These are phyloP conservation scores for Labia minor DNA, from an alignment of 2,888 invertebrate species.

Conservation along the genomic window DNA sequence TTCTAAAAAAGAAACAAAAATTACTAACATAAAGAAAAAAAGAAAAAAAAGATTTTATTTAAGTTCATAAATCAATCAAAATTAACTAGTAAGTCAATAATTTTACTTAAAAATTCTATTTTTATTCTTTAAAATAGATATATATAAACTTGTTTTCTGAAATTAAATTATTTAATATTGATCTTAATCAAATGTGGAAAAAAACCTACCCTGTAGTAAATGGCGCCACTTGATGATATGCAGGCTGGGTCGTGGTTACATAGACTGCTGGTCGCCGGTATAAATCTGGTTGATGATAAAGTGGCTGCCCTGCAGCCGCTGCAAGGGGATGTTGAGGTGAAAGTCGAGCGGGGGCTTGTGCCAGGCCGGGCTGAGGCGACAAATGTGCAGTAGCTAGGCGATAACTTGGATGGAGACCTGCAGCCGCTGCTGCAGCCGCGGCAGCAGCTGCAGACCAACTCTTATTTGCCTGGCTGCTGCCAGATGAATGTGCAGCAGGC, in stretches of 20 bases:
- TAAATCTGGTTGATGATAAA: slow-evolving; percentile 51
- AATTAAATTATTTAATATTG: too few relatives aligned
- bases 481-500: slow-evolving; percentile 47
- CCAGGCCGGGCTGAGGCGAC: slow-evolving; percentile 40
- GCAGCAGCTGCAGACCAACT: slow-evolving; percentile 20
- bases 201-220: slow-evolving; percentile 36
- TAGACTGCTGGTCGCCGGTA: slow-evolving; percentile 56
- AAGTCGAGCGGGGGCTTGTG: slow-evolving; percentile 38
- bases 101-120: too few relatives aligned
- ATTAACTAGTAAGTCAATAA: too few relatives aligned
- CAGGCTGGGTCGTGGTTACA: slow-evolving; percentile 50
- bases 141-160: too few relatives aligned
- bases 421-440: slow-evolving; percentile 31
- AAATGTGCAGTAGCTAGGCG: slow-evolving; percentile 37
- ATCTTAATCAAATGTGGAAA: too few relatives aligned
- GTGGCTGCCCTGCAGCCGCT: slow-evolving; percentile 44
- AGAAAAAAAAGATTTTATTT: too few relatives aligned
- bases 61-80: too few relatives aligned
- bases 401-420: slow-evolving; percentile 35
- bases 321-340: slow-evolving; percentile 44
- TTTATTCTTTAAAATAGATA: too few relatives aligned
- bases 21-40: too few relatives aligned
- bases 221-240: slow-evolving; percentile 43
- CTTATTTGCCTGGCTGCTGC: slow-evolving; percentile 36
- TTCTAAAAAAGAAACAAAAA: too few relatives aligned